These are phyloP conservation scores for Chamaea fasciata DNA, from an alignment of 2,113 vertebrate genomes.

Conservation along the genomic window DNA sequence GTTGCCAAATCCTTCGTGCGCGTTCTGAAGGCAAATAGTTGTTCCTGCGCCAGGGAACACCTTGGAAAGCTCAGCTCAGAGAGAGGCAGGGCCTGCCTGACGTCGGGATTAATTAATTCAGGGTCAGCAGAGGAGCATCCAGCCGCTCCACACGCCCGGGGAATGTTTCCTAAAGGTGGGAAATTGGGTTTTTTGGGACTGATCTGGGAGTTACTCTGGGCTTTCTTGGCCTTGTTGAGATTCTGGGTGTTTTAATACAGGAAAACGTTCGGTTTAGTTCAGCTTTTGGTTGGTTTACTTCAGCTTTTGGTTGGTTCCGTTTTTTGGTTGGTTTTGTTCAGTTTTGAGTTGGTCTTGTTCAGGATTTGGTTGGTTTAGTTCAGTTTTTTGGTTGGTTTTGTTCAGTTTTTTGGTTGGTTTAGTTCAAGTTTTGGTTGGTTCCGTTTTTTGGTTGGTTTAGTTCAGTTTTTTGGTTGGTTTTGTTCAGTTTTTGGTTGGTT, in stretches of 20 bases:
- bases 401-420: background rate
- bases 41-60: background rate
- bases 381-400: background rate
- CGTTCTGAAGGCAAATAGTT: background rate
- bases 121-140: background rate
- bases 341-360: background rate
- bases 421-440: background rate
- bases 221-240: background rate
- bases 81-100: background rate
- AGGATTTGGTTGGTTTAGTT: background rate
- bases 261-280: rapidly evolving
- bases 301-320: background rate
- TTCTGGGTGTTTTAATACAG: background rate
- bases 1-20: background rate
- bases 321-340: background rate
- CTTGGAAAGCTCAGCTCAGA: background rate
- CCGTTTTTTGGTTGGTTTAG: background rate
- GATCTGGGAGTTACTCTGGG: background rate
- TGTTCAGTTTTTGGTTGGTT: background rate
- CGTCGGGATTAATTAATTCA: rapidly evolving
- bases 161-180: background rate
- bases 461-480: background rate
- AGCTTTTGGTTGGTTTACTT: background rate
- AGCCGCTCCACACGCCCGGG: background rate
- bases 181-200: background rate